Evolutionary conservation across 1,140 invertebrate genomes (phyloP).

Genomic region (Acyrthosiphon pisum): DNA sequence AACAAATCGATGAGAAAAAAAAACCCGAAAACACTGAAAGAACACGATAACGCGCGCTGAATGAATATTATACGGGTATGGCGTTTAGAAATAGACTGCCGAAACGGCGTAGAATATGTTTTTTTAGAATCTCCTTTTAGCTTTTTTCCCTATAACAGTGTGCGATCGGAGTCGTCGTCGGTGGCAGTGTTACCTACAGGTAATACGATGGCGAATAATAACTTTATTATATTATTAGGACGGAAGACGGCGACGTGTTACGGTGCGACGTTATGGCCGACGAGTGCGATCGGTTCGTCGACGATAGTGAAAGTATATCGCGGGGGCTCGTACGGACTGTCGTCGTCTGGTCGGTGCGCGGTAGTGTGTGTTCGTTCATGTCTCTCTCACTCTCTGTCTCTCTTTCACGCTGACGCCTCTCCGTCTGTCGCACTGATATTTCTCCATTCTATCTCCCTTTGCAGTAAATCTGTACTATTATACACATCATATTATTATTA

Average conservation of each 20-base stretch:
- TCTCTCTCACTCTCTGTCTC: background rate
- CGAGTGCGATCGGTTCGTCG: constrained; percentile 15
- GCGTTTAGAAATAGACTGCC: background rate
- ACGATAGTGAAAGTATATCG: constrained; percentile 55
- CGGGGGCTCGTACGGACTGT: constrained; percentile 13
- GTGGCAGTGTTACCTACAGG: background rate
- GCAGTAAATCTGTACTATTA: background rate
- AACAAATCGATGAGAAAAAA: background rate
- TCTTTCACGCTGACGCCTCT: constrained; percentile 6
- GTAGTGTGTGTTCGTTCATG: background rate
- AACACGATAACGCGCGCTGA: background rate
- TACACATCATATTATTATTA: background rate
- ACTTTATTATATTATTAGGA: background rate
- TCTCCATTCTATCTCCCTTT: background rate
- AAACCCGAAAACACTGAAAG: background rate
- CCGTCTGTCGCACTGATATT: background rate
- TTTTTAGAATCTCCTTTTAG: background rate
- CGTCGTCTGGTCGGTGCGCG: background rate
- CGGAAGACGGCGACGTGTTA: background rate
- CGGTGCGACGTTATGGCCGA: background rate
- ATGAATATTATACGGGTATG: background rate
- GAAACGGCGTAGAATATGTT: background rate
- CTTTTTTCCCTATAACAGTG: background rate
- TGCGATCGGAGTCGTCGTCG: background rate
- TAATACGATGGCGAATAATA: background rate